Percentiles rank a stretch among this genome's conserved stretches.
Evolutionary conservation across 1,140 invertebrate species (phyloP).

Genomic region (Bombus confusus): DNA sequence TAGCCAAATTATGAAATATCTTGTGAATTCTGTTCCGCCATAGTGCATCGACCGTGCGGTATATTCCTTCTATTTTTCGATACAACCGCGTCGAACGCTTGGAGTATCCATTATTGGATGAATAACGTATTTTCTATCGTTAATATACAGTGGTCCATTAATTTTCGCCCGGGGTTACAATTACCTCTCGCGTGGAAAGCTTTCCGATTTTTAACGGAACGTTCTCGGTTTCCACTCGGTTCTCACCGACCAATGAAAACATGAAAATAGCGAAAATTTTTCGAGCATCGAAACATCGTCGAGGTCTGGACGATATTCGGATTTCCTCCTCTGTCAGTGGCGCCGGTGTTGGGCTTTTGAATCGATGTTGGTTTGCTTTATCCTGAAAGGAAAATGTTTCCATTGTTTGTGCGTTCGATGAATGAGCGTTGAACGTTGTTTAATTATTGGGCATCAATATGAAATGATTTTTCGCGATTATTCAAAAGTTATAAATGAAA

Average conservation of each 20-base stretch:
- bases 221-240: background rate
- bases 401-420: background rate
- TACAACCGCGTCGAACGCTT: slow-evolving; percentile 22
- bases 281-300: background rate
- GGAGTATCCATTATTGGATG: slow-evolving; percentile 31
- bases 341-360: background rate
- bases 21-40: background rate
- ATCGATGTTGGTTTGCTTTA: no score
- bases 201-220: slow-evolving; percentile 22
- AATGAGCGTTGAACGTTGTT: background rate
- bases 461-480: background rate
- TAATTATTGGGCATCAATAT: background rate
- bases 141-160: slow-evolving; percentile 32
- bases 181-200: background rate
- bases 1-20: slow-evolving; percentile 29
- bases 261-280: slow-evolving; percentile 21
- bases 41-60: no score
- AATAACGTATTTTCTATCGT: slow-evolving; percentile 28
- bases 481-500: background rate
- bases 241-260: background rate
- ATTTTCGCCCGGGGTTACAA: slow-evolving; percentile 3
- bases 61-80: background rate
- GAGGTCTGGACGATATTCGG: background rate
- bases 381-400: background rate
- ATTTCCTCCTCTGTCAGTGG: background rate